Evolutionary conservation across 2,797 vertebrate species (phyloP).

Genomic region (Coccyzus lansbergi): DNA sequence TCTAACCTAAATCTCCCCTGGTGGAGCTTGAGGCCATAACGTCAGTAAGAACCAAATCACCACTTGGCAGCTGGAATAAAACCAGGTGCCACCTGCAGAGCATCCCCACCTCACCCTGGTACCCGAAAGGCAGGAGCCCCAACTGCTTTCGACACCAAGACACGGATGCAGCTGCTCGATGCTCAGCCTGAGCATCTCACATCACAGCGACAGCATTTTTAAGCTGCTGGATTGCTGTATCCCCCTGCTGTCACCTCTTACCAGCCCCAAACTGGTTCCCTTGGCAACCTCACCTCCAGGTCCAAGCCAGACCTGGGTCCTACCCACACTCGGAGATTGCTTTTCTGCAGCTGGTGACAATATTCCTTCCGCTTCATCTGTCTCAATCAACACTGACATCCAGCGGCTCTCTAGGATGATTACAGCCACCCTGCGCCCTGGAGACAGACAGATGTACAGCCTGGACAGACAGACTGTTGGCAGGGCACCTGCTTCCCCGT

Average conservation of each 20-base stretch:
- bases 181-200: not conserved
- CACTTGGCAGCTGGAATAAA: not conserved
- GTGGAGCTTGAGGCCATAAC: no score
- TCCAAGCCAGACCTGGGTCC: not conserved
- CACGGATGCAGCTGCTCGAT: fast-evolving
- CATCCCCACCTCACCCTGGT: not conserved
- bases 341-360: not conserved
- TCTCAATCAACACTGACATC: slow-evolving; percentile 71
- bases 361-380: not conserved
- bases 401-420: slow-evolving; percentile 42
- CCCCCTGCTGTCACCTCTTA: not conserved
- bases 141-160: not conserved
- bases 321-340: fast-evolving
- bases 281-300: not conserved
- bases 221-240: not conserved
- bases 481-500: not conserved
- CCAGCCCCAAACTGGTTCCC: not conserved
- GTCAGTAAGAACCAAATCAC: no score
- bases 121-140: not conserved
- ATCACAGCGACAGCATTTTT: fast-evolving
- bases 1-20: no score
- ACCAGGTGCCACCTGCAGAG: not conserved
- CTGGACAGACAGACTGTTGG: not conserved
- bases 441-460: not conserved
- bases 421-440: not conserved